These are phyloP conservation scores for Phaethornis superciliosus DNA, from an alignment of 2,113 vertebrate genomes.

Conservation along the genomic window DNA sequence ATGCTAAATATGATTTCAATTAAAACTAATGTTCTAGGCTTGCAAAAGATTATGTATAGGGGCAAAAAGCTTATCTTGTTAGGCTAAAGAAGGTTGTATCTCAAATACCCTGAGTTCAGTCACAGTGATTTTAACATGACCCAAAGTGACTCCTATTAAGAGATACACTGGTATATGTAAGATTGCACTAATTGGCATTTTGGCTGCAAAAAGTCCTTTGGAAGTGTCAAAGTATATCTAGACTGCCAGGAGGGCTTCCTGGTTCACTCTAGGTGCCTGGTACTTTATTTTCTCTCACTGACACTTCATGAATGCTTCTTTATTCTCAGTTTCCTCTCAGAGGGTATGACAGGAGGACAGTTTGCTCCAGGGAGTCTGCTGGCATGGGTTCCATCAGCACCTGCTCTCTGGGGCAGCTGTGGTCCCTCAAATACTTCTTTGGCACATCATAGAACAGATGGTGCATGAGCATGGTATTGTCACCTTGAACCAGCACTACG, in stretches of 20 bases:
- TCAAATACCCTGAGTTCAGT: not conserved
- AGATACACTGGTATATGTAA: not conserved
- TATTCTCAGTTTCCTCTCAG: not conserved
- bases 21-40: not conserved
- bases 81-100: not conserved
- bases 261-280: not conserved
- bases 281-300: not conserved
- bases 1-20: not conserved
- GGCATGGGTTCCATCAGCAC: not conserved
- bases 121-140: not conserved
- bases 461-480: accelerated
- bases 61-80: not conserved
- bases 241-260: not conserved
- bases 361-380: not conserved
- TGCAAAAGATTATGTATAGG: not conserved
- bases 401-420: not conserved
- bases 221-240: not conserved
- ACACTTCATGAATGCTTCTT: not conserved
- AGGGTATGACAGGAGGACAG: not conserved
- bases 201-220: not conserved
- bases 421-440: not conserved
- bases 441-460: not conserved
- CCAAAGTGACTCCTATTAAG: not conserved
- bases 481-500: not conserved
- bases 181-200: not conserved